Percentiles rank a stretch among this genome's conserved stretches.
Evolutionary conservation across 2,888 invertebrate genomes (phyloP).

Genomic region (Mythimna albipuncta): DNA sequence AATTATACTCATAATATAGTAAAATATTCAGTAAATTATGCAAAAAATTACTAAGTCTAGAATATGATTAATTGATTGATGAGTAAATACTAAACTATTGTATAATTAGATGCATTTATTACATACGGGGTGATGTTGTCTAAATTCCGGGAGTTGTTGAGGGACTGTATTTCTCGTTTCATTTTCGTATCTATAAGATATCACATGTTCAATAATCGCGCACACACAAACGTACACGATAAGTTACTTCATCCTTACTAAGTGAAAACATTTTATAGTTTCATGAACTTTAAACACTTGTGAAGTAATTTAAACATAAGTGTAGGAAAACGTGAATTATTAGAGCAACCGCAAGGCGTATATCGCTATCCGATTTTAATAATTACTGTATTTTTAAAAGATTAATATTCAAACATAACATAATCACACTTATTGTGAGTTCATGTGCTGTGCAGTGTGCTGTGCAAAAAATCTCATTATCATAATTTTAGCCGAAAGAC

Average conservation of each 20-base stretch:
- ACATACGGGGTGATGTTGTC: conserved; percentile 27
- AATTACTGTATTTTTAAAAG: not conserved
- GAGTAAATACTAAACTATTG: too few species aligned
- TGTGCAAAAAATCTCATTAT: not conserved
- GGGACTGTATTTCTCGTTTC: conserved; percentile 20
- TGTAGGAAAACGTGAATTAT: conserved; percentile 31
- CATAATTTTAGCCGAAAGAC: too few species aligned
- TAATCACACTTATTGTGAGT: not conserved
- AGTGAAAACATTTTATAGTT: conserved; percentile 17
- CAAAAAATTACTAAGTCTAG: too few species aligned
- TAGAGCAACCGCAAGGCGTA: not conserved
- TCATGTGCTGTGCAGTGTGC: not conserved
- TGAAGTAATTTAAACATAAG: conserved; percentile 23
- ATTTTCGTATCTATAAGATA: not conserved
- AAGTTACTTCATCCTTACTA: conserved; percentile 28
- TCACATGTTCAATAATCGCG: conserved; percentile 6
- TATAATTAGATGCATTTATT: not conserved
- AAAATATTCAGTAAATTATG: not conserved
- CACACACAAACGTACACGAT: conserved; percentile 23
- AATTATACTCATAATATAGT: too few species aligned
- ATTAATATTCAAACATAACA: not conserved
- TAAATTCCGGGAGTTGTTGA: conserved; percentile 29
- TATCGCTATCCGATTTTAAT: not conserved
- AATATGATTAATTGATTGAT: too few species aligned
- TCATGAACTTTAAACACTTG: conserved; percentile 29